Evolutionary conservation across 2,888 invertebrate species (phyloP), one percentile per base, ranked within the genome.

Genomic region (Mechanitis mazaeus): DNA sequence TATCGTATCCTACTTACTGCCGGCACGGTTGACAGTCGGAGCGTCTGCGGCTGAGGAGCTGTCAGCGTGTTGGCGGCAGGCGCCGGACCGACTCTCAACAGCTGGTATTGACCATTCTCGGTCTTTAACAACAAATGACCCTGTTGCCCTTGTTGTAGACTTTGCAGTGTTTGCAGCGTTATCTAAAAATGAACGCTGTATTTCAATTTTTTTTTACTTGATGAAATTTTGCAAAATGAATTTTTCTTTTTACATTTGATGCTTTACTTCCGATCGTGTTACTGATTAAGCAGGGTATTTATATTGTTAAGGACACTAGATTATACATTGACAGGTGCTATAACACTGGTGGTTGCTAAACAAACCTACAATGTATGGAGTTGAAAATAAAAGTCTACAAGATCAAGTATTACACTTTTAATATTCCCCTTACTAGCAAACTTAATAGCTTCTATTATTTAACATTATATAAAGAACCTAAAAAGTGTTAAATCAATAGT

Each of bases 71-170:
- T 78, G 72, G 93, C 91, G 64, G 93, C 85, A 64, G 95, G 93
- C 69, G 96, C 94, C 72, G 96, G 95, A 71, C 96, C 96, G 38
- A 74, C 73, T 84, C 97, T 94, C 80, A 98, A 91, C 84, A 98
- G 92, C 88, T 98, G 97, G 89, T 95, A 96, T 87, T 97, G 97
- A 79, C 98, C 98, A 92, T 96, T 97, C 91, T 98, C 98, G 80
- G 98, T 98, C 92, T 97, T 98, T 85, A 98, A 92, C 82, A 98
- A 93, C 84, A 98, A 92, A 87, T 93, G 92, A 84, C 97, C 96
- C 87, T 95, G 96, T 85, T 96, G 95, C 82, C 96, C 95, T 72
- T 95, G 94, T 90, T 95, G 96, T 72, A 96, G 92, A 81, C 95
- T 94, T 86, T 95, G 95, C 77, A 97, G 92, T 80, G 96, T 93